Evolutionary conservation across 2,888 invertebrate genomes (phyloP), one percentile per base, ranked within the genome.

Genomic region (Trichogramma evanescens): DNA sequence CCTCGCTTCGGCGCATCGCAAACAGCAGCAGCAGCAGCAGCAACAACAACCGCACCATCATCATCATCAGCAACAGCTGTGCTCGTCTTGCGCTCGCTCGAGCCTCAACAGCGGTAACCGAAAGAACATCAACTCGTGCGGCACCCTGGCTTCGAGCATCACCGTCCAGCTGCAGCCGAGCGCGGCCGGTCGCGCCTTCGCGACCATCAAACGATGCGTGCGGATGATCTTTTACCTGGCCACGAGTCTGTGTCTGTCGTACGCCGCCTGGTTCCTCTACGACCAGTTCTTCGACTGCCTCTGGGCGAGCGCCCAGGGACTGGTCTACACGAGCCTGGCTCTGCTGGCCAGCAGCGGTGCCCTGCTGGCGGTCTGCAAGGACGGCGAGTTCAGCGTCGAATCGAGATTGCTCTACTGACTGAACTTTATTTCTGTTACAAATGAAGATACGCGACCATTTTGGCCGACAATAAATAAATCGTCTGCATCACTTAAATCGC

Each of bases 201-300:
- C 9, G 4, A 7, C 40, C 4, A 6, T 38, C 9, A 43, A 45
- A 6, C 38, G 42, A 8, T 4, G 38, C 6, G 4, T 56, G 7
- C 26, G 53, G 1, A 6, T 56, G 13, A 5, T 59, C 1, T 5
- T 5, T 7, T 58, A 54, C 7, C 38, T 9, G 0, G 3, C 8
- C 3, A 9, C 39, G 3, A 50, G 48, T n/a, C 2, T 59, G 38
- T 26, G 6, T 0, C 10, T 61, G 6, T 43, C 48, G 8, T 56
- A 48, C 10, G 5, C 50, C 39, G 52, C 7, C n/a, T 59, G 56
- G 61, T 8, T 57, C 1, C 4, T 55, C 40, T 59, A 61, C 45
- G 52, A 59, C 4, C 51, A 54, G 38, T 45, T 61, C 13, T 56
- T 51, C 54, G 59, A 59, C 8, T 61, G 61, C 5, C 9, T 61